These are phyloP conservation scores for Montipora foliosa DNA, from an alignment of 64 coral and sea anemone genomes.

Conservation along the genomic window DNA sequence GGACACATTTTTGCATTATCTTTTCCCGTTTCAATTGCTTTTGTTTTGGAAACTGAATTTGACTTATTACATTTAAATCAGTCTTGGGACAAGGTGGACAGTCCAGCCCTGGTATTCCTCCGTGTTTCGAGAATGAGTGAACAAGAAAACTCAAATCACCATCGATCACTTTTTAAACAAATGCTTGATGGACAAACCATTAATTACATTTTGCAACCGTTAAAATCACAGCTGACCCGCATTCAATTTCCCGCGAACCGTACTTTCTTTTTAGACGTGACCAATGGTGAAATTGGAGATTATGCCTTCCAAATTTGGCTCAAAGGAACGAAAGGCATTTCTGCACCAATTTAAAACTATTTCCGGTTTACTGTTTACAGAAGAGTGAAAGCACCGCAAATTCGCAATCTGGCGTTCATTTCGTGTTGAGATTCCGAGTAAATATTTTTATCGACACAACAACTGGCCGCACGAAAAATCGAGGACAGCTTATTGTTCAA, in stretches of 20 bases:
- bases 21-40: neutral
- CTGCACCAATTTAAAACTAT: neutral
- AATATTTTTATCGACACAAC: neutral
- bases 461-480: neutral
- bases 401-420: neutral
- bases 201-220: neutral
- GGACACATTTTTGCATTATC: too few relatives aligned
- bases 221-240: neutral
- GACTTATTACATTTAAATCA: neutral
- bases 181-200: neutral
- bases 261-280: conserved; percentile 16
- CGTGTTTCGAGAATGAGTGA: neutral
- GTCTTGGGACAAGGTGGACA: too few relatives aligned
- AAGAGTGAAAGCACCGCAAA: neutral
- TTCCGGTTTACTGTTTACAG: conserved; percentile 20
- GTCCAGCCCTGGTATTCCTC: too few relatives aligned
- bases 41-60: neutral
- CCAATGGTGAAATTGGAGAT: neutral
- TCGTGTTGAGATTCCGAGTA: neutral
- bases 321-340: conserved; percentile 3
- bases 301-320: conserved; percentile 18
- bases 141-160: neutral
- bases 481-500: neutral
- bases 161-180: too few relatives aligned
- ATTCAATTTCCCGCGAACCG: neutral